phyloP scores from a whole-genome alignment of 2,888 invertebrate genomes.

The Pardosa pseudoannulata region DNA sequence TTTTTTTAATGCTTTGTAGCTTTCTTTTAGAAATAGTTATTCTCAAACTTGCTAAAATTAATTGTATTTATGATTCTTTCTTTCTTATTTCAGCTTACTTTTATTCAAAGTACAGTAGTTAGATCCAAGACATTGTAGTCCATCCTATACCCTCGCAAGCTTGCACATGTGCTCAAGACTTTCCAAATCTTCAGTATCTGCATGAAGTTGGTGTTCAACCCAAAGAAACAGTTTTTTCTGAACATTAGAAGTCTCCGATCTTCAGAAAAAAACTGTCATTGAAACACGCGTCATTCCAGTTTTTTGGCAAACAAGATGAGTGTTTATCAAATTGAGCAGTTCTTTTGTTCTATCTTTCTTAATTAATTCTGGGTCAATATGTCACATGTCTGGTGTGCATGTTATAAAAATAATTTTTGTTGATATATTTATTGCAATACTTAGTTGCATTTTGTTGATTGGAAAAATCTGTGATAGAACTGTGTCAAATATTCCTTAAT shows the following conservation, averaged over 20 bases:
- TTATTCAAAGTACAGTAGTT: constrained; percentile 72
- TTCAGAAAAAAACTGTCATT: constrained; percentile 47
- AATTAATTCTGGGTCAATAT: background rate
- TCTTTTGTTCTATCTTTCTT: background rate
- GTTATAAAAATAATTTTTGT: background rate
- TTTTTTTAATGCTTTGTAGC: too few relatives aligned
- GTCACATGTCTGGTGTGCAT: background rate
- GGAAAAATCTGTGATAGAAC: constrained; percentile 12
- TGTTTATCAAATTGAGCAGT: background rate
- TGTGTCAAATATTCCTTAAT: constrained; percentile 1
- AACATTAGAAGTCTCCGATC: constrained; percentile 50
- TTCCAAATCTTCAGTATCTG: constrained; percentile 69
- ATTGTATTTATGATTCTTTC: background rate
- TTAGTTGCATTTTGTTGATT: background rate
- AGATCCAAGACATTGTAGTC: constrained; percentile 70
- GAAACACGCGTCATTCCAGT: constrained; percentile 52
- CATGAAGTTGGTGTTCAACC: constrained; percentile 65
- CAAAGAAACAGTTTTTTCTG: constrained; percentile 34
- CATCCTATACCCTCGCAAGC: constrained; percentile 65
- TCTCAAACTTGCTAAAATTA: too few relatives aligned
- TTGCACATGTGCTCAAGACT: constrained; percentile 70
- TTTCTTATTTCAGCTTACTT: constrained; percentile 54
- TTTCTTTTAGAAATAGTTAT: too few relatives aligned
- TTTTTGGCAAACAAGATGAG: constrained; percentile 65
- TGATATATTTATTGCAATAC: background rate